Evolutionary conservation across 1,140 invertebrate genomes (phyloP), one percentile per base, ranked within the genome.

Genomic region (Neomicropteryx cornuta): DNA sequence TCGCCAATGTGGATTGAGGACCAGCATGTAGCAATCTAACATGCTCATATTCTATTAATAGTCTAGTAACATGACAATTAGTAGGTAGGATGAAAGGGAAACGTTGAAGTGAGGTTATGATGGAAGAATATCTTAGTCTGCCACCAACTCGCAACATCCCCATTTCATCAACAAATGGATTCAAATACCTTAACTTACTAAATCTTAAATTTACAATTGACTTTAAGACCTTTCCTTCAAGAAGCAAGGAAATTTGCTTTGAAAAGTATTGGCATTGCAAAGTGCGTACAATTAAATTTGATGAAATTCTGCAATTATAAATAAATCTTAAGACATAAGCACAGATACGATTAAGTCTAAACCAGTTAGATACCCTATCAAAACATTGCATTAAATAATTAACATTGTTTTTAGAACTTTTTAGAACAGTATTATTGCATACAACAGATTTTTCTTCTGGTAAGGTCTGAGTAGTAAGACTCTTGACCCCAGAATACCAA

Each of bases 91-190:
- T 23, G 14, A 13, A 55, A 46, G 5, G 53, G 55, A 47, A 53
- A 43, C 32, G 46, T 49, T 24, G 38, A 38, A 30, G 46, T 33
- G 18, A 36, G 39, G 13, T 46, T 10, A 17, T 46, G 33, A 14
- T 39, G n/a, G n/a, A 17, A 3, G 55, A 37, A 21, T 56, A 30
- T 5, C 34, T n/a, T 3, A 60, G 21, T 40, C 60, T 32, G 3
- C 56, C 51, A 11, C 55, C 56, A 8, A 60, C 54, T n/a, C 58
- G 35, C 10, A 62, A 18, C 18, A 57, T 19, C 4, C 51, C 51
- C 1, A 45, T 11, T 13, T 50, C 4, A 40, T 59, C 56, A 13
- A 68, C 11, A 41, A 65, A 65, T 21, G 56, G 55, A 30, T 34
- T 46, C n/a, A 60, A 41, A 14, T 23, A 36, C 23, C 21, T 11